A percentile compares a stretch with the other conserved stretches of the same genome.
phyloP scores from a whole-genome alignment of 2,888 invertebrate genomes.

The Lasioglossum marginatum region DNA sequence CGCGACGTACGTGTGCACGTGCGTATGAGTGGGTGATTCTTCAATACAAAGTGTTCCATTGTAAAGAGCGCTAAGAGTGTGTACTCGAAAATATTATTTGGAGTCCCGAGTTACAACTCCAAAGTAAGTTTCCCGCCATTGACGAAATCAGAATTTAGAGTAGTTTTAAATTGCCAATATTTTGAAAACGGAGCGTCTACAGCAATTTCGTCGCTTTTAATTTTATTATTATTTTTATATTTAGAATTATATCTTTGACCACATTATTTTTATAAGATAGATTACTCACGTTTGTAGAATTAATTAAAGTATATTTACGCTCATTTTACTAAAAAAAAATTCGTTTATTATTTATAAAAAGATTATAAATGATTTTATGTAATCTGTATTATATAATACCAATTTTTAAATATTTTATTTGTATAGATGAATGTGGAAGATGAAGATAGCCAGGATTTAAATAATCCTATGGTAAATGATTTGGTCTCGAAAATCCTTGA shows the following conservation, averaged over 20 bases:
- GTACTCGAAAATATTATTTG: not conserved
- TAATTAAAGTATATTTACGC: not conserved
- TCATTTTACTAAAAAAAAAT: not conserved
- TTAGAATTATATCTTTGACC: not conserved
- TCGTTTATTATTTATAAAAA: not conserved
- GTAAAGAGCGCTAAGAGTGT: not conserved
- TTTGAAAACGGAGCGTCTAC: not conserved
- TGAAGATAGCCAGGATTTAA: slow-evolving; percentile 81
- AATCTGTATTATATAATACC: not conserved
- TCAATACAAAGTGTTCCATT: not conserved
- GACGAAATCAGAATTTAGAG: not conserved
- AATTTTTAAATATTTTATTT: slow-evolving; percentile 14
- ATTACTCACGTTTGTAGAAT: not conserved
- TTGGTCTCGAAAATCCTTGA: slow-evolving; percentile 88
- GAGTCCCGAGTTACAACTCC: not conserved
- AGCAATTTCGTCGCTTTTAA: not conserved
- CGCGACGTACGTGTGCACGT: not conserved
- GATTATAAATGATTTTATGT: not conserved
- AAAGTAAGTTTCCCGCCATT: not conserved
- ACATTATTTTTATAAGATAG: not conserved
- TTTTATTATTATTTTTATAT: not conserved
- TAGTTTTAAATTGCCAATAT: not conserved
- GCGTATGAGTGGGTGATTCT: not conserved
- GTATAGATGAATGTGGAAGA: slow-evolving; percentile 79
- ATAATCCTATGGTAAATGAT: slow-evolving; percentile 88